Conservation (phyloP, 2,888 invertebrate species). For the Cheilosia urbana region DNA sequence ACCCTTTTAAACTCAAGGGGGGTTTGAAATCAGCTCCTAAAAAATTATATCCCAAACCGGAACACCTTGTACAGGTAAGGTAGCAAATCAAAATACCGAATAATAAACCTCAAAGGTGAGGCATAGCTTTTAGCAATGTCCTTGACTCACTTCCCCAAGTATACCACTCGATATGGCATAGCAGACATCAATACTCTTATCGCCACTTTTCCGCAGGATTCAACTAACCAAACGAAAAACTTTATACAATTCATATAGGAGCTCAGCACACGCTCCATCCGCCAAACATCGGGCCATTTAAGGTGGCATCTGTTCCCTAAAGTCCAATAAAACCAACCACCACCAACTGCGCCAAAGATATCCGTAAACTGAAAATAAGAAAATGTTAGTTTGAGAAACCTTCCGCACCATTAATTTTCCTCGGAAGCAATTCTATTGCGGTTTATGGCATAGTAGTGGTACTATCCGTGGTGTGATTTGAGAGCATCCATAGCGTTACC, state of each 20-base stretch:
- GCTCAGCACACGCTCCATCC: conserved; percentile 34
- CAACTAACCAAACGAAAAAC: conserved; percentile 16
- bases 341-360: conserved; percentile 49
- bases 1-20: too few relatives aligned
- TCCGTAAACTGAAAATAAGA: conserved; percentile 66
- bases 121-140: background rate
- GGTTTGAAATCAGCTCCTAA: too few relatives aligned
- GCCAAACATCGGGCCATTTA: conserved; percentile 47
- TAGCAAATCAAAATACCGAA: too few relatives aligned
- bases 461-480: conserved; percentile 35
- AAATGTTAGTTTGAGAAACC: conserved; percentile 70
- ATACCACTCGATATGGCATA: background rate
- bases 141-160: background rate
- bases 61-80: too few relatives aligned
- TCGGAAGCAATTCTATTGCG: conserved; percentile 64
- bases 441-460: conserved; percentile 32
- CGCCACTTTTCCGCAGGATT: background rate
- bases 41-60: too few relatives aligned
- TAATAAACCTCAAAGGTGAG: too few relatives aligned
- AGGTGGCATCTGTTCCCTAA: conserved; percentile 50
- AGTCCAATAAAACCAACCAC: conserved; percentile 53
- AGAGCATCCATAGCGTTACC: conserved; percentile 27
- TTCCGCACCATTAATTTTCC: conserved; percentile 73
- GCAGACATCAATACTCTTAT: background rate
- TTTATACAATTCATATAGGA: conserved; percentile 51